Conservation (phyloP, 1,140 invertebrate genomes). For the Triops longicaudatus region DNA sequence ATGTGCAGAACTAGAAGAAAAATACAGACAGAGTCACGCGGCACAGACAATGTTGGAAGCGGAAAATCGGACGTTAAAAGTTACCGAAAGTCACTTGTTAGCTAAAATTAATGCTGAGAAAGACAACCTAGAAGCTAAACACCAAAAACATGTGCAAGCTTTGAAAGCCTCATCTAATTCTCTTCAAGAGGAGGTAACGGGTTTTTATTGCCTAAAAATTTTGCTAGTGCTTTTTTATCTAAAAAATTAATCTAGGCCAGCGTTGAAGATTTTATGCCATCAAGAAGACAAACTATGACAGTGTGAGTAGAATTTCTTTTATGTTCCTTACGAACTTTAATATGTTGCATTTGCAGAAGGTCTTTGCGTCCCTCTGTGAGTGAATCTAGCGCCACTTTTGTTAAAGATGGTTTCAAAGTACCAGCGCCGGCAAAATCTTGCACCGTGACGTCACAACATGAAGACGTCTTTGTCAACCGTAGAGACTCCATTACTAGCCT, state of each 20-base stretch:
- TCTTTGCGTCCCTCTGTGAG: conserved; percentile 12
- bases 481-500: conserved; percentile 22
- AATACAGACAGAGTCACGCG: neutral
- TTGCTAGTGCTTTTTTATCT: neutral
- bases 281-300: conserved; percentile 13
- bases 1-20: neutral
- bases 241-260: neutral
- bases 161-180: neutral
- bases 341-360: conserved; percentile 5
- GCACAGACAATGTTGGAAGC: neutral
- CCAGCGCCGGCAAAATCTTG: conserved; percentile 13
- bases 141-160: conserved; percentile 16
- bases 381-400: neutral
- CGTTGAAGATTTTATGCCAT: neutral
- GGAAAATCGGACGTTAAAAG: conserved; percentile 21
- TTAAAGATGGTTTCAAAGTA: conserved; percentile 22
- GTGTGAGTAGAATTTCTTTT: conserved; percentile 6
- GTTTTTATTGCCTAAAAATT: neutral
- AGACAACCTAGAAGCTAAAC: conserved; percentile 20
- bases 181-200: neutral
- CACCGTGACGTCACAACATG: neutral
- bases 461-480: neutral
- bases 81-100: conserved; percentile 16
- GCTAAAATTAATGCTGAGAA: conserved; percentile 23
- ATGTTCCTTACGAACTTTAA: neutral